Conservation (phyloP, 2,888 invertebrate genomes). For the Drosophila niveifrons region DNA sequence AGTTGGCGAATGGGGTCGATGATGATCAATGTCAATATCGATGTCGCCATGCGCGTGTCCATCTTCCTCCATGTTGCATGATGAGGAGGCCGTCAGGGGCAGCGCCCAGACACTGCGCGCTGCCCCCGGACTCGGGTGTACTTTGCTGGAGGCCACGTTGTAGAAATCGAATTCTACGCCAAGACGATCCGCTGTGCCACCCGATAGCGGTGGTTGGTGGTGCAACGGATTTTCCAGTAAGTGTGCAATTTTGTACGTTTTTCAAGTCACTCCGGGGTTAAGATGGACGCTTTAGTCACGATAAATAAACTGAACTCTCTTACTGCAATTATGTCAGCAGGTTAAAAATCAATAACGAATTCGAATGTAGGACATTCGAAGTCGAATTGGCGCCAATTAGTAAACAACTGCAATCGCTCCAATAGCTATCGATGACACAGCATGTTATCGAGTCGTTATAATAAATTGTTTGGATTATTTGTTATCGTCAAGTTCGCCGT, state of each 20-base stretch:
- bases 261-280: conserved; percentile 32
- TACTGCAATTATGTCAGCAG: conserved; percentile 71
- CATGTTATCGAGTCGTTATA: not conserved
- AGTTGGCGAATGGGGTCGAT: conserved; percentile 79
- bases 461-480: not conserved
- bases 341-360: conserved; percentile 65
- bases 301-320: conserved; percentile 54
- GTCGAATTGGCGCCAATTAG: conserved; percentile 69
- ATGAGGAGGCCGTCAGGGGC: conserved; percentile 91
- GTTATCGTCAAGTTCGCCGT: not conserved
- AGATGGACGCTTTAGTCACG: conserved; percentile 18
- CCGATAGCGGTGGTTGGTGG: conserved; percentile 71
- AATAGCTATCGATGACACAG: not conserved
- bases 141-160: conserved; percentile 86
- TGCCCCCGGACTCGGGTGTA: conserved; percentile 94
- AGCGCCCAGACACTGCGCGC: conserved; percentile 96
- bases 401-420: conserved; percentile 35
- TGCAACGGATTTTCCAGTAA: conserved; percentile 83
- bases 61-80: conserved; percentile 91
- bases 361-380: conserved; percentile 71
- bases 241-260: conserved; percentile 82
- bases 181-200: conserved; percentile 79
- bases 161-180: conserved; percentile 80
- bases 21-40: conserved; percentile 80
- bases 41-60: conserved; percentile 86